A percentile compares a stretch with the other conserved stretches of the same genome.
Conservation (phyloP, 2,113 vertebrate species). For the Pygathrix nemaeus region DNA sequence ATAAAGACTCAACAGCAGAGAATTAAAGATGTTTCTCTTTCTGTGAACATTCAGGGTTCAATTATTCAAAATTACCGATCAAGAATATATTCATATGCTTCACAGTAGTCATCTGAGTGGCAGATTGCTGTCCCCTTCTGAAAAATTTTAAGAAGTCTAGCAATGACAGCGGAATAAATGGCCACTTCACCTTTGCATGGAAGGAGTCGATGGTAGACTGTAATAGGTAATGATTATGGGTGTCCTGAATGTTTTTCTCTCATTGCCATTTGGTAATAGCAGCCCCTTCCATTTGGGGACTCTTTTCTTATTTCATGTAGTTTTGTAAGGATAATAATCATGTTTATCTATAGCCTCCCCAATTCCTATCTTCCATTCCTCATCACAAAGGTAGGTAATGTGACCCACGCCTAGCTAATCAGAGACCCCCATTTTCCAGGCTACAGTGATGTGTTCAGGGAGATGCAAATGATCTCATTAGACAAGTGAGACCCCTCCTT, state of each 20-base stretch:
- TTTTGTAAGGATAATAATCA: not conserved
- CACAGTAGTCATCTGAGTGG: not conserved
- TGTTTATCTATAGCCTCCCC: not conserved
- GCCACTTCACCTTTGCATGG: not conserved
- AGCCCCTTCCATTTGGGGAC: not conserved
- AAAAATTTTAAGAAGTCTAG: not conserved
- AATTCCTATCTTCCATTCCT: not conserved
- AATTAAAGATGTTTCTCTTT: not conserved
- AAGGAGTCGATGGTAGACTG: not conserved
- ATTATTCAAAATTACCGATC: not conserved
- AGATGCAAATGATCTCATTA: not conserved
- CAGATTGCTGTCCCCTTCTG: not conserved
- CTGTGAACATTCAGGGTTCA: not conserved
- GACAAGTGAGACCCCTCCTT: not conserved
- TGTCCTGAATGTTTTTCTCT: not conserved
- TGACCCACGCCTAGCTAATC: not conserved
- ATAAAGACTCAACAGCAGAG: not conserved
- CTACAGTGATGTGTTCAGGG: not conserved
- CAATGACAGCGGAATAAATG: not conserved
- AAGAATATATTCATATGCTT: not conserved
- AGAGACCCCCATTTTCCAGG: not conserved
- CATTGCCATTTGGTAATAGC: not conserved
- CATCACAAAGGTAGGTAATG: not conserved
- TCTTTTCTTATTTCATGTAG: not conserved
- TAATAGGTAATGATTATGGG: not conserved